These are phyloP conservation scores for Scophthalmus maximus DNA, from an alignment of 2,113 vertebrate genomes.

Conservation along the genomic window DNA sequence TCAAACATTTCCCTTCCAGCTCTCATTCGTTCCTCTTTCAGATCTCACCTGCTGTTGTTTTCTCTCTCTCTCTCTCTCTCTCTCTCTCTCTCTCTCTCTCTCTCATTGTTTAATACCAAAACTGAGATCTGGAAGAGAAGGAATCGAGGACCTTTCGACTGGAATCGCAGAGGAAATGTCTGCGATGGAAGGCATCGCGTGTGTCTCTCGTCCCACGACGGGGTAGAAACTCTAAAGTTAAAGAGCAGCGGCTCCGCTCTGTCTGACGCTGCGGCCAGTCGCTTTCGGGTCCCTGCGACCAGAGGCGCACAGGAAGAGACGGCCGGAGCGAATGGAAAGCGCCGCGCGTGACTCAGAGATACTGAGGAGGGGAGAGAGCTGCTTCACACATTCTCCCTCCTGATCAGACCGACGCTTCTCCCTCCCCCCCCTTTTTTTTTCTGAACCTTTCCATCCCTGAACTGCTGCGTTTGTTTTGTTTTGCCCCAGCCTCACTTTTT, in stretches of 20 bases:
- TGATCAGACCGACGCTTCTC: conserved; percentile 22
- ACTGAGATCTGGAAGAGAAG: conserved; percentile 38
- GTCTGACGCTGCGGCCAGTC: conserved; percentile 21
- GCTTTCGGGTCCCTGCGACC: too few species aligned
- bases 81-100: conserved; percentile 24
- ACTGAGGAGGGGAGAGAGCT: conserved; percentile 34
- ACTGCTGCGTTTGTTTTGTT: conserved; percentile 1
- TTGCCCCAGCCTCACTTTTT: conserved; percentile 43
- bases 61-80: conserved; percentile 21
- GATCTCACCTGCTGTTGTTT: conserved; percentile 17
- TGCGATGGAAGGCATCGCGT: conserved; percentile 15
- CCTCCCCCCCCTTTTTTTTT: neutral
- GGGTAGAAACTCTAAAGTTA: conserved; percentile 32
- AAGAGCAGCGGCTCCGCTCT: conserved; percentile 8
- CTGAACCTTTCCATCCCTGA: conserved; percentile 20
- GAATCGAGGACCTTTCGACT: neutral
- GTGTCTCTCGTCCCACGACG: conserved; percentile 1
- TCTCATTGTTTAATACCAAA: conserved; percentile 52
- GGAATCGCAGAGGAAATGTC: neutral
- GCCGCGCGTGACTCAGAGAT: conserved; percentile 23
- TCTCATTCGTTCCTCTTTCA: conserved; percentile 31
- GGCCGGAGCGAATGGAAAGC: conserved; percentile 44
- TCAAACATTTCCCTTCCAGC: neutral
- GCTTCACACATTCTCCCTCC: conserved; percentile 42
- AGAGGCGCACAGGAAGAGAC: conserved; percentile 33